These are phyloP conservation scores for Clostera curtula DNA, from an alignment of 2,888 invertebrate species.

Conservation along the genomic window DNA sequence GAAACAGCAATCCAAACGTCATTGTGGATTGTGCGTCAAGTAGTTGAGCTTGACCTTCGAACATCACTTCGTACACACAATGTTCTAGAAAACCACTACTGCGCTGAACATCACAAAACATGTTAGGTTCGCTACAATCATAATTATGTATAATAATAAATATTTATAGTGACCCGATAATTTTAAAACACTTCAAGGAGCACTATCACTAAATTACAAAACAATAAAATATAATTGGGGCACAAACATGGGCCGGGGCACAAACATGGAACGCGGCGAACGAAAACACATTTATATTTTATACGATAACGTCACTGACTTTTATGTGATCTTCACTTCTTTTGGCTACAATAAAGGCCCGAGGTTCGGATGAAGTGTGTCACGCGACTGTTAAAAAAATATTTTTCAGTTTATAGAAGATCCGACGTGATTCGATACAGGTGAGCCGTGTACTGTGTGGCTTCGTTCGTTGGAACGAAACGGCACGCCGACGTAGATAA, in stretches of 20 bases:
- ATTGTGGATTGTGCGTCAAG: slow-evolving; percentile 28
- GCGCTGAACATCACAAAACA: too few species aligned
- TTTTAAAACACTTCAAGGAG: slow-evolving; percentile 5
- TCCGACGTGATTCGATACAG: slow-evolving; percentile 38
- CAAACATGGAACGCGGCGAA: slow-evolving; percentile 21
- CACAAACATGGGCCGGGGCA: slow-evolving; percentile 19
- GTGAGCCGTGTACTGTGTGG: slow-evolving; percentile 48
- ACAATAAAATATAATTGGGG: slow-evolving; percentile 16
- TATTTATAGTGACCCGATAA: slow-evolving; percentile 6
- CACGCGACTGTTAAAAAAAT: slow-evolving; percentile 29
- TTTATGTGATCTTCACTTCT: too few species aligned
- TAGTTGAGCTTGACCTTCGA: slow-evolving; percentile 51
- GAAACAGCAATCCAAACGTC: slow-evolving; percentile 12
- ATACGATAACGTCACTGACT: too few species aligned
- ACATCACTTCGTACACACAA: slow-evolving; percentile 29
- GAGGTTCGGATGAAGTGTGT: slow-evolving; percentile 22
- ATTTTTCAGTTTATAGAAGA: slow-evolving; percentile 29
- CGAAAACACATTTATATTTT: slow-evolving; percentile 22
- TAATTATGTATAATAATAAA: slow-evolving; percentile 21
- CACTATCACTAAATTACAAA: slow-evolving; percentile 16
- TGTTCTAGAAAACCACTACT: slow-evolving; percentile 33
- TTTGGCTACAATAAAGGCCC: too few species aligned
- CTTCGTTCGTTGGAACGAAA: slow-evolving; percentile 49
- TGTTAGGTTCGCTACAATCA: slow-evolving; percentile 18
- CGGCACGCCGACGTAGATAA: slow-evolving; percentile 64